Evolutionary conservation across 1,140 invertebrate species (phyloP), one percentile per base, ranked within the genome.

Genomic region (Ylistrum balloti): DNA sequence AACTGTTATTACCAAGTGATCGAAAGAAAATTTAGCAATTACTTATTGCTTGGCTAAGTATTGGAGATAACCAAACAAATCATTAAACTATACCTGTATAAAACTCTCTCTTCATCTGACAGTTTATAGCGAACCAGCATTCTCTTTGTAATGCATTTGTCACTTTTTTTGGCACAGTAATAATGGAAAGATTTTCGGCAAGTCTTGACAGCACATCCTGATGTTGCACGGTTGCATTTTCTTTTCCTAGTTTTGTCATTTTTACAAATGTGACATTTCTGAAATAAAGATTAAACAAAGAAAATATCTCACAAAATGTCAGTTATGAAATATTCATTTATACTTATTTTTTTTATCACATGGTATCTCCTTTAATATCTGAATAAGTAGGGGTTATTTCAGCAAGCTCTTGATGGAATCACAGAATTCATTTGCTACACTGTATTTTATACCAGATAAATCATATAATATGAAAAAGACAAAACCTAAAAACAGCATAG

Each of bases 181-280:
- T 88, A 94, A 87, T 94, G 93, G 33, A 93, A 94, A 2, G 93
- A 93, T 87, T 93, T 94, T 1, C 88, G 88, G 86, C 93, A 94
- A 7, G 11, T 89, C 41, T 89, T 89, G 0, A 94, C 87, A 28
- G 93, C 93, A 92, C 93, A 94, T n/a, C 94, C 93, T n/a, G 91
- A 88, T 1, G 92, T 92, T 13, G 94, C 93, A 22, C 93, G 93
- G 28, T 33, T 92, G 15, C 45, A 17, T 33, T 85, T 89, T 88
- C 88, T 88, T 28, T 88, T 90, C 90, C 45, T 28, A 13, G 41
- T 91, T 90, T 41, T 89, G 41, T 45, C 86, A 32, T 86, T 90
- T 41, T 45, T 91, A 89, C 92, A 94, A 15, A 94, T 88, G n/a
- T 74, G 41, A 85, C 93, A 94, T 90, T 90, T 91, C 93, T 94